These are phyloP conservation scores for Metalampra italica DNA, from an alignment of 2,888 invertebrate species.

Conservation along the genomic window DNA sequence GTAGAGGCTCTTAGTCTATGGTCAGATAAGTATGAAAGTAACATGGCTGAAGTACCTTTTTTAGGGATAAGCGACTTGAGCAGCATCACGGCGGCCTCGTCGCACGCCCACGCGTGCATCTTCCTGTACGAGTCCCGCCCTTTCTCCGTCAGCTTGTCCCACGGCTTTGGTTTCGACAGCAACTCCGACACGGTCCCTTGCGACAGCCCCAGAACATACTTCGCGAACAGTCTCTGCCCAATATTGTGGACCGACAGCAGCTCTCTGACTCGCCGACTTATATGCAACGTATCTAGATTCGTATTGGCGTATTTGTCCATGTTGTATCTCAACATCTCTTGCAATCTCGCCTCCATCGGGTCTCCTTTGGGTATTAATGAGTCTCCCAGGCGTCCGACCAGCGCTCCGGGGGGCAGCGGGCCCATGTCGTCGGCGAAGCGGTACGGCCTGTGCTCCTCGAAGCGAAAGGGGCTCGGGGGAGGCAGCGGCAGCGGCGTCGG, in stretches of 20 bases:
- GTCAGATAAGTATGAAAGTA: neutral
- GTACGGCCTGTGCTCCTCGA: constrained; percentile 89
- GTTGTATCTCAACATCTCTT: constrained; percentile 95
- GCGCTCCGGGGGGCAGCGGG: constrained; percentile 85
- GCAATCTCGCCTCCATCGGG: constrained; percentile 94
- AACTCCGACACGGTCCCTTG: constrained; percentile 99
- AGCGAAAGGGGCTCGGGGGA: constrained; percentile 84
- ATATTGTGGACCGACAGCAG: constrained; percentile 98
- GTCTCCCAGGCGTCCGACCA: constrained; percentile 91
- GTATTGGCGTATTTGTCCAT: constrained; percentile 97
- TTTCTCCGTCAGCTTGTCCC: constrained; percentile 99
- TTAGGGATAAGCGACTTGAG: constrained; percentile 98
- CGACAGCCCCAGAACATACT: constrained; percentile 96
- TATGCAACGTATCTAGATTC: constrained; percentile 95
- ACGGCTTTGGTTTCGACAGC: constrained; percentile 98
- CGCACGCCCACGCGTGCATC: constrained; percentile 99
- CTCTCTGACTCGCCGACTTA: constrained; percentile 95
- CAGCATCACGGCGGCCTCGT: constrained; percentile 97
- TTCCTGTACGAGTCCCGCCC: constrained; percentile 99
- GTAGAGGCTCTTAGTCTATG: constrained; percentile 1
- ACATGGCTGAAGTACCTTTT: constrained; percentile 86
- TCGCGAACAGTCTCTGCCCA: constrained; percentile 98
- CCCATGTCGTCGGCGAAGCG: constrained; percentile 91
- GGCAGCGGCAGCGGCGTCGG: constrained; percentile 68
- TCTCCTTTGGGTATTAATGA: constrained; percentile 95